These are phyloP conservation scores for Athalia rosae DNA, from an alignment of 2,888 invertebrate genomes.

Conservation along the genomic window DNA sequence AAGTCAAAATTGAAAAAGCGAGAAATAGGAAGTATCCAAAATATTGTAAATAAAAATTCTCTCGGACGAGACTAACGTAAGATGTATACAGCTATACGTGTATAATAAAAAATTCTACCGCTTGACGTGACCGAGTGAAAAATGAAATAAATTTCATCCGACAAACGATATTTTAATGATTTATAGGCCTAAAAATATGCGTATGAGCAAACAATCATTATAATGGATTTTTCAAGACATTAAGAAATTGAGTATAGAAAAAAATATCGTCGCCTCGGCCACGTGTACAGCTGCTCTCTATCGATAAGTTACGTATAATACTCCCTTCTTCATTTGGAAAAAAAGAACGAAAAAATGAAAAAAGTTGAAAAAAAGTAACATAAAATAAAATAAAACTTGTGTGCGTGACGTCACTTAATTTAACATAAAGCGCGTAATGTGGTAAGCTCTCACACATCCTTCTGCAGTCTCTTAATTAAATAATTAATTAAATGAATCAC, in stretches of 20 bases:
- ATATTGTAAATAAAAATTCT: constrained; percentile 33
- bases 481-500: neutral
- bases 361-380: no score
- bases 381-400: neutral
- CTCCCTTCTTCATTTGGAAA: neutral
- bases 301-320: constrained; percentile 27
- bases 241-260: neutral
- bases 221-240: neutral
- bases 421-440: constrained; percentile 19
- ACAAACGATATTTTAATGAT: neutral
- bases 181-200: neutral
- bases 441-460: neutral
- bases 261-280: constrained; percentile 18
- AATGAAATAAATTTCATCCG: neutral
- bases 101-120: constrained; percentile 1
- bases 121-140: constrained; percentile 27
- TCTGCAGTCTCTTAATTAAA: neutral
- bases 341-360: no score
- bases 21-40: neutral
- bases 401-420: constrained; percentile 25
- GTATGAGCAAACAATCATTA: neutral
- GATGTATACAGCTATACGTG: neutral
- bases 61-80: constrained; percentile 21
- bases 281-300: constrained; percentile 13
- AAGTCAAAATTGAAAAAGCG: neutral